Percentiles rank a stretch among this genome's conserved stretches.
These are phyloP conservation scores for Orbicella faveolata DNA, from an alignment of 64 coral and sea anemone species.

Conservation along the genomic window DNA sequence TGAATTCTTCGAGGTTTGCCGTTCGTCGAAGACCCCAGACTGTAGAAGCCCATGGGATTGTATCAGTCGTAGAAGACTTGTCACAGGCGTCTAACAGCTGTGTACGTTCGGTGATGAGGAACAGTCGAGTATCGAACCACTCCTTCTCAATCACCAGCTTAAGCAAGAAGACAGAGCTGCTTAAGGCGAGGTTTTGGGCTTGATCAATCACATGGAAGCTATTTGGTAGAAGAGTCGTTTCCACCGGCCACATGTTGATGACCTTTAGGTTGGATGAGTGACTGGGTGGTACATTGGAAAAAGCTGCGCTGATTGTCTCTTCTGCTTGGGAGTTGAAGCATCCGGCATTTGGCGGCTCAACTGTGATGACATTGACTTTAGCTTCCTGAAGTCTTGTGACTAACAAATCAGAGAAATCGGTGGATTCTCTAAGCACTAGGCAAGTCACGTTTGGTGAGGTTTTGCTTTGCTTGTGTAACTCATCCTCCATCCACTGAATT, in stretches of 20 bases:
- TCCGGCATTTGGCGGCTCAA: neutral
- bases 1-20: neutral
- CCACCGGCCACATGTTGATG: conserved; percentile 30
- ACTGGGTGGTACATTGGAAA: neutral
- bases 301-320: neutral
- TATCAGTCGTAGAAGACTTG: neutral
- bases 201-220: conserved; percentile 7
- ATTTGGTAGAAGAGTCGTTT: conserved; percentile 11
- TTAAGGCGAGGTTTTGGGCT: conserved; percentile 26
- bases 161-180: conserved; percentile 16
- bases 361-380: neutral
- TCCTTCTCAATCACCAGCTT: neutral
- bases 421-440: conserved; percentile 29
- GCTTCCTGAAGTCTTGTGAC: neutral
- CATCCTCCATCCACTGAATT: conserved; percentile 15
- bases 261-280: neutral
- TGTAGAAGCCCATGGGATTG: conserved; percentile 40
- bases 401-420: neutral
- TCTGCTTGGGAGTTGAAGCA: neutral
- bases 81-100: neutral
- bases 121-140: neutral
- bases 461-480: neutral
- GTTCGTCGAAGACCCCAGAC: conserved; percentile 48
- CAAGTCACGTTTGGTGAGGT: neutral
- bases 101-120: conserved; percentile 16